Evolutionary conservation across 2,113 vertebrate genomes (phyloP).

Genomic region (Heloderma charlesbogerti): DNA sequence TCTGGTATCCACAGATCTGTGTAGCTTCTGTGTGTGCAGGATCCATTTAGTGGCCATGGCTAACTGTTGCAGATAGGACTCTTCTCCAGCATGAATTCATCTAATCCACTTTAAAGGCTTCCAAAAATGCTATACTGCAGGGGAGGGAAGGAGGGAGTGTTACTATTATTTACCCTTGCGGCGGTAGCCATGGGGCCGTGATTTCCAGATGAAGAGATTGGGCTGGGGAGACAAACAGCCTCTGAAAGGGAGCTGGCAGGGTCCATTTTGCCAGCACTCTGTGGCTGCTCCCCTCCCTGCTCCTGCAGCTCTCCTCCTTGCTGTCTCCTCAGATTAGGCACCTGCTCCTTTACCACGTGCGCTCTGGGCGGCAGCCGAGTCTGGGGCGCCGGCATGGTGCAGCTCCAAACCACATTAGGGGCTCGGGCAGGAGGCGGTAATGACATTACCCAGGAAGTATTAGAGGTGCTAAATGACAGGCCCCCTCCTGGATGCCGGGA

Average conservation of each 20-base stretch:
- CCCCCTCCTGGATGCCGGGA: slow-evolving; percentile 44
- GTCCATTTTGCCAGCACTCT: fast-evolving
- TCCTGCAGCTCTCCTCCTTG: neutral
- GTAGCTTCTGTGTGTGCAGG: too few relatives aligned
- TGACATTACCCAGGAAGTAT: slow-evolving; percentile 53
- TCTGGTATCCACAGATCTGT: too few relatives aligned
- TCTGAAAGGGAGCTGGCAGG: too few relatives aligned
- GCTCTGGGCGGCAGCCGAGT: neutral
- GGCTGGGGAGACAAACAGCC: neutral
- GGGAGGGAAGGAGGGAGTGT: neutral
- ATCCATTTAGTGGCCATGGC: too few relatives aligned
- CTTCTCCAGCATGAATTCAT: neutral
- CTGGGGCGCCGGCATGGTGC: slow-evolving; percentile 64
- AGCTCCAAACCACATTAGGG: slow-evolving; percentile 66
- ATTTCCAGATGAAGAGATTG: neutral
- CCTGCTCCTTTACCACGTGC: neutral
- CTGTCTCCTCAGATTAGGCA: slow-evolving; percentile 59
- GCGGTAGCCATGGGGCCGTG: neutral
- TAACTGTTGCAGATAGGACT: too few relatives aligned
- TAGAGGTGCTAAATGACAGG: slow-evolving; percentile 64
- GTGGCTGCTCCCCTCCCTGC: neutral
- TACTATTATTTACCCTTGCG: neutral
- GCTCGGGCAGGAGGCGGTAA: slow-evolving; percentile 49
- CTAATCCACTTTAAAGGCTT: too few relatives aligned
- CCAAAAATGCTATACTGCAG: too few relatives aligned